phyloP scores from a whole-genome alignment of 2,113 vertebrate genomes.

The Saiga tatarica region DNA sequence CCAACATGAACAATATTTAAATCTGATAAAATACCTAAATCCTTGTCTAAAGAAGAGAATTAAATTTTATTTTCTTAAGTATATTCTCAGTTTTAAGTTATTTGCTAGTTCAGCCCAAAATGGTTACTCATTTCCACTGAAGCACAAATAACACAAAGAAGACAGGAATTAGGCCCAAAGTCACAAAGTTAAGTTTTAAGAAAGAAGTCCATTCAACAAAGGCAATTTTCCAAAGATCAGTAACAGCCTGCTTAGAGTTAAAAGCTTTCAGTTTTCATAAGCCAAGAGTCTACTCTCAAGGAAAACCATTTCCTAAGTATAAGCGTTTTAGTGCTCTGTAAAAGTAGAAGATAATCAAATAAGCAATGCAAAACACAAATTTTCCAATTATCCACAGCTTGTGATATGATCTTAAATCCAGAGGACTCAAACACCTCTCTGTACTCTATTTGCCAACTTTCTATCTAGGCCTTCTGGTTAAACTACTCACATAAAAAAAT shows the following conservation, averaged over 20 bases:
- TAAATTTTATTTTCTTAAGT: slow-evolving; percentile 41
- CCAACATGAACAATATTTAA: not conserved
- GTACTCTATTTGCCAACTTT: not conserved
- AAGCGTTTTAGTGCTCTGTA: not conserved
- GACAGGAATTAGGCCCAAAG: not conserved
- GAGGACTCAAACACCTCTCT: not conserved
- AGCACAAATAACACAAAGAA: slow-evolving; percentile 16
- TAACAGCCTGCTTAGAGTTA: not conserved
- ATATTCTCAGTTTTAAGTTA: not conserved
- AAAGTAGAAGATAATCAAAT: not conserved
- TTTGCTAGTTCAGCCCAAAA: not conserved
- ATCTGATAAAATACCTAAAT: slow-evolving; percentile 38
- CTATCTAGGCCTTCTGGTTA: not conserved
- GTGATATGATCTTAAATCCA: not conserved
- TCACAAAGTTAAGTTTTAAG: slow-evolving; percentile 2
- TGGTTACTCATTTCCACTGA: not conserved
- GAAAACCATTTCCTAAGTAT: not conserved
- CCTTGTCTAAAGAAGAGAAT: not conserved
- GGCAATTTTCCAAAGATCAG: slow-evolving; percentile 40
- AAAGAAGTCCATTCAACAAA: not conserved
- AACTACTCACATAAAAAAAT: not conserved
- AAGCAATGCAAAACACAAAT: not conserved
- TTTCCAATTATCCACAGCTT: not conserved
- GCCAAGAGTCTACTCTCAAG: not conserved
- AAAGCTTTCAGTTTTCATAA: slow-evolving; percentile 11